A percentile compares a stretch with the other conserved stretches of the same genome.
These are phyloP conservation scores for Noctua pronuba DNA, from an alignment of 2,888 invertebrate genomes.

Conservation along the genomic window DNA sequence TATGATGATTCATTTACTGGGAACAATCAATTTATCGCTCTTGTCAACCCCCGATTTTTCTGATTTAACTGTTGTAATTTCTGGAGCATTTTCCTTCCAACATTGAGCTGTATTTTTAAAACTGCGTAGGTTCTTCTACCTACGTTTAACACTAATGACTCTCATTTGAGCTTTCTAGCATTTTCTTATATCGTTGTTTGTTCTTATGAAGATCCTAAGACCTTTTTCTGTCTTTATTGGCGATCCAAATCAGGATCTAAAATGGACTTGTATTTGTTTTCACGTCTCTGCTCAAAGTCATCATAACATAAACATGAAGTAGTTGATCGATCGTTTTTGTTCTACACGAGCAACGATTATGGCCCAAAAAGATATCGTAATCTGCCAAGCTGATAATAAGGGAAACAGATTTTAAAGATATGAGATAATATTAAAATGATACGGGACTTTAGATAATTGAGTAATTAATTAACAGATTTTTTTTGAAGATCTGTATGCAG, in stretches of 20 bases:
- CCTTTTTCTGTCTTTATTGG: background rate
- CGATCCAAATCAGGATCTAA: background rate
- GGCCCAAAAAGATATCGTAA: constrained; percentile 29
- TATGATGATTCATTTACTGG: constrained; percentile 71
- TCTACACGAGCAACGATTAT: constrained; percentile 25
- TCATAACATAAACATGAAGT: constrained; percentile 12
- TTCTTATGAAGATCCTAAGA: background rate
- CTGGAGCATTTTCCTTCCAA: constrained; percentile 13
- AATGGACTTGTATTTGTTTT: constrained; percentile 7
- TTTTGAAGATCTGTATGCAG: constrained; percentile 9
- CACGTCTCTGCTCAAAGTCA: background rate
- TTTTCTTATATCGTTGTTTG: background rate
- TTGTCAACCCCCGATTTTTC: constrained; percentile 15
- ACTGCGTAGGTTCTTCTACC: constrained; percentile 25
- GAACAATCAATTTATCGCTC: constrained; percentile 30
- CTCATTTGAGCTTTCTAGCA: constrained; percentile 7
- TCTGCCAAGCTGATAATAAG: constrained; percentile 29
- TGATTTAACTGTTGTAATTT: constrained; percentile 18
- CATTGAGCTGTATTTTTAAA: constrained; percentile 14
- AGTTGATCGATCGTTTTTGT: constrained; percentile 13
- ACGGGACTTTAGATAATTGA: constrained; percentile 9
- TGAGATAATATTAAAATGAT: constrained; percentile 16
- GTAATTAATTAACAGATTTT: constrained; percentile 18
- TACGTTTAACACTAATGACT: constrained; percentile 3
- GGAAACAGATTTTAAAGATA: constrained; percentile 45